Evolutionary conservation across 1,140 invertebrate genomes (phyloP).

Genomic region (Diuraphis noxia): DNA sequence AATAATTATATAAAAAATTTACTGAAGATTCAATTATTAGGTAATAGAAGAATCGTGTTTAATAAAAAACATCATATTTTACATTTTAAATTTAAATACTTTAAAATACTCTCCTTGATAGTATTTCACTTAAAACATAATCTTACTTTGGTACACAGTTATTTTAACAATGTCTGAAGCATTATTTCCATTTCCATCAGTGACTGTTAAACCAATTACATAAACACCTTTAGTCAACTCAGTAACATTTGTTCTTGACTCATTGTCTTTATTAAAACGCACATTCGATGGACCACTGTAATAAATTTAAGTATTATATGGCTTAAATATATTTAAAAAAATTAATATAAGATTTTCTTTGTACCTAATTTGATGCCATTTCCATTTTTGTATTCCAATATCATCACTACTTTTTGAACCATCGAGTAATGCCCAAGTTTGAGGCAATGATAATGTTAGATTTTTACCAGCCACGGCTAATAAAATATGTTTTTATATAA

Average conservation of each 20-base stretch:
- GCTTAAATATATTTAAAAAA: slow-evolving; percentile 35
- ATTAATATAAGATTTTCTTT: neutral
- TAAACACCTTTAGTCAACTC: slow-evolving; percentile 83
- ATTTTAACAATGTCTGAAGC: slow-evolving; percentile 73
- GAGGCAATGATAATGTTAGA: slow-evolving; percentile 75
- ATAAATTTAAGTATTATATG: neutral
- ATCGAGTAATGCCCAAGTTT: slow-evolving; percentile 77
- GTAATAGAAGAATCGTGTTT: no score
- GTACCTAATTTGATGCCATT: slow-evolving; percentile 79
- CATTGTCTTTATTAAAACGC: slow-evolving; percentile 62
- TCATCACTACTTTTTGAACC: slow-evolving; percentile 83
- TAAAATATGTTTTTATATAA: slow-evolving; percentile 29
- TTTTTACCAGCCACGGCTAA: slow-evolving; percentile 68
- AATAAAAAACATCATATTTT: no score
- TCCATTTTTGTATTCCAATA: slow-evolving; percentile 77
- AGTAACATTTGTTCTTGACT: slow-evolving; percentile 74
- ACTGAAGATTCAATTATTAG: neutral
- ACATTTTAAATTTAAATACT: no score
- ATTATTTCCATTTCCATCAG: slow-evolving; percentile 81
- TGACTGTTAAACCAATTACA: slow-evolving; percentile 79
- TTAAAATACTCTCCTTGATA: neutral
- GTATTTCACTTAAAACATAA: slow-evolving; percentile 32
- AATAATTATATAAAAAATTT: neutral
- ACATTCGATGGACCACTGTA: slow-evolving; percentile 65
- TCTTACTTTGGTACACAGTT: slow-evolving; percentile 88